Evolutionary conservation across 2,888 invertebrate genomes (phyloP), one percentile per base, ranked within the genome.

Genomic region (Epirrhoe tristata): DNA sequence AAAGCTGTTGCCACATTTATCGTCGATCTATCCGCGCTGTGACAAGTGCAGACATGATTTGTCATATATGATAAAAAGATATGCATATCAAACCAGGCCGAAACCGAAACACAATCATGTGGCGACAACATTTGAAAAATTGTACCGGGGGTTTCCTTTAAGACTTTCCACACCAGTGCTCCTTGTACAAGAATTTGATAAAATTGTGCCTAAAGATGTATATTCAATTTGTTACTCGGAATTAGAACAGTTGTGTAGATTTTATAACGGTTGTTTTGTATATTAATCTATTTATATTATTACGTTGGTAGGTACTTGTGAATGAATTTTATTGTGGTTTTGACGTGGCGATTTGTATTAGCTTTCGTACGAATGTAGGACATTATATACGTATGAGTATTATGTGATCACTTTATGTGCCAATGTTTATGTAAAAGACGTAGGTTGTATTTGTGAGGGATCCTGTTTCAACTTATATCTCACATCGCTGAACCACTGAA

Each of bases 361-460:
- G 87, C 86, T 88, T 88, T 87, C 84, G 73, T 84, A 85, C 74
- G 77, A 69, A 76, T 54, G 62, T 67, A 74, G 64, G 55, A 43
- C 75, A 77, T 74, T 73, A 67, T 75, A 76, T 82, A 85, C 81
- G 81, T 82, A 80, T 84, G 81, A 86, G 84, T 89, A 87, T 88
- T 85, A 88, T 88, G 91, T 91, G 91, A 92, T 90, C 86, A 86
- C 81, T 81, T 74, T 80, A 85, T 90, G 92, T 92, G 92, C 92
- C 92, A 92, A 92, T 89, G 82, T 89, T 84, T 85, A 81, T 81
- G 82, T 86, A 86, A 87, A 87, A 86, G 85, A 88, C 86, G 80
- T 87, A 86, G 70, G 72, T 77, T 72, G 77, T 78, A 53, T 66
- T 43, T 75, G 73, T 67, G 68, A 74, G 68, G 70, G 75, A 72